These are phyloP conservation scores for Reticulitermes speratus DNA, from an alignment of 1,140 invertebrate species.

Conservation along the genomic window DNA sequence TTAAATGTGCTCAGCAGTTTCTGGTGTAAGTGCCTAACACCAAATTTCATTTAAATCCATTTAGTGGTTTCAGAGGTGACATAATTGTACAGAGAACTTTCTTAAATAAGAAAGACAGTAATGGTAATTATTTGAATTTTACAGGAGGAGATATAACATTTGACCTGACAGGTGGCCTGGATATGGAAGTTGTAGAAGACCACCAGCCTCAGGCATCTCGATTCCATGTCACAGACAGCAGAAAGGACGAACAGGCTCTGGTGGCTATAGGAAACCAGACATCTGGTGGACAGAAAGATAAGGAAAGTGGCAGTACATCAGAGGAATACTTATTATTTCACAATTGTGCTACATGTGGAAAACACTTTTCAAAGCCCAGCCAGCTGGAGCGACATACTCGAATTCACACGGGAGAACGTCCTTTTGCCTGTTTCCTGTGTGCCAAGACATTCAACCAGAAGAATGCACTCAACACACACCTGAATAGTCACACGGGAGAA, in stretches of 20 bases:
- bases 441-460: constrained; percentile 59
- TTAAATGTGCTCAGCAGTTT: no score
- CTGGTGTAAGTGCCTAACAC: no score
- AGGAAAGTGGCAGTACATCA: neutral
- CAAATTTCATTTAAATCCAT: no score
- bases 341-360: constrained; percentile 48
- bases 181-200: neutral
- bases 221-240: constrained; percentile 23
- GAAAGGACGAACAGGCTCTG: constrained; percentile 3
- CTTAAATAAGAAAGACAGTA: no score
- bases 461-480: constrained; percentile 39
- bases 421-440: constrained; percentile 64
- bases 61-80: no score
- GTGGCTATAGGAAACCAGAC: neutral
- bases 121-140: neutral
- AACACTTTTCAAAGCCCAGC: constrained; percentile 47
- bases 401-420: constrained; percentile 63
- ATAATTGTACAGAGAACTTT: no score
- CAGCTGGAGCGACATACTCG: constrained; percentile 46
- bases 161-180: neutral
- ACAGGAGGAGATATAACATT: neutral
- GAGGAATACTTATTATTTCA: constrained; percentile 31
- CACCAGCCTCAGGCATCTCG: constrained; percentile 17
- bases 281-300: neutral
- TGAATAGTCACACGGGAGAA: constrained; percentile 52